Evolutionary conservation across 2,113 vertebrate species (phyloP), one percentile per base, ranked within the genome.

Genomic region (Dendropsophus ebraccatus): DNA sequence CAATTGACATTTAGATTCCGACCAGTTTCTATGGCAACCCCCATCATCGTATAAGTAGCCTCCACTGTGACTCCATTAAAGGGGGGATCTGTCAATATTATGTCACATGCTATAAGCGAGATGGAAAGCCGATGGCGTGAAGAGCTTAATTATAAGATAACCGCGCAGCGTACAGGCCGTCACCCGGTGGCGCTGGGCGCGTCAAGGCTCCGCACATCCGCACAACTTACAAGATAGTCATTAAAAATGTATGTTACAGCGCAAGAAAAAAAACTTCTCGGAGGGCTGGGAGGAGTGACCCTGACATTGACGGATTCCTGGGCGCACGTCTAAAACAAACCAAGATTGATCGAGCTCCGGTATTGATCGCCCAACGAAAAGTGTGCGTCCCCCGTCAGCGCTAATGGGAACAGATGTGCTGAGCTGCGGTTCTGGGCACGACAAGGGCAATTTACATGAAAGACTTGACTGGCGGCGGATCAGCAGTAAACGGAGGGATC

Each of bases 311-410:
- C 69, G 41, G 49, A 52, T 35, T 83, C 49, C 45, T 83, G 52
- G 35, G 10, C 41, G 23, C 21, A 12, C 6, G 47, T 25, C 47
- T 47, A 74, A 83, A 74, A 37, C 17, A 25, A 49, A 21, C 54
- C 52, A 49, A 23, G 72, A 35, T 75, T 74, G 50, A 75, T 73
- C 25, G 37, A 75, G 14, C 14, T 12, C 4, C 25, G 10, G 12
- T 28, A 84, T 84, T 75, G 82, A 84, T 73, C 1, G n/a, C n/a
- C 35, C n/a, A 41, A 12, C 2, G 6, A 41, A 37, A 83, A 60
- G 45, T 47, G 69, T 1, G 21, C n/a, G 14, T 28, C 35, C 47
- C 41, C 73, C 81, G 37, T 25, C 67, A 32, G 50, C 41, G 25
- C 11, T 73, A 83, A 72, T 41, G 35, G 49, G 41, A 72, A 16